These are phyloP conservation scores for Ranitomeya imitator DNA, from an alignment of 2,113 vertebrate species.

Conservation along the genomic window DNA sequence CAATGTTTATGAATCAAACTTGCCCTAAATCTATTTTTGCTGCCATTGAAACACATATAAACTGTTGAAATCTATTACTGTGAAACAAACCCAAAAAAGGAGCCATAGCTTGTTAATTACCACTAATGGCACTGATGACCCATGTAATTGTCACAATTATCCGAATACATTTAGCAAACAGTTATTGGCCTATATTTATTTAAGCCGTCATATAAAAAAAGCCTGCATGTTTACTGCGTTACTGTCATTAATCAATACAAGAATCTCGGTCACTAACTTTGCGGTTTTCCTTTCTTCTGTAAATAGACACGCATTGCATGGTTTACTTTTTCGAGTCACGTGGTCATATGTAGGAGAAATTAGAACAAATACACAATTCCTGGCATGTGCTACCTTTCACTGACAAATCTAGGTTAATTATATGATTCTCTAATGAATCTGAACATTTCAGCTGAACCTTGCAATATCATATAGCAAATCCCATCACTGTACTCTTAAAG, in stretches of 20 bases:
- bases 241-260: slow-evolving; percentile 31
- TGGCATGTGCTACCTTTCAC: not conserved
- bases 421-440: not conserved
- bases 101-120: not conserved
- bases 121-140: not conserved
- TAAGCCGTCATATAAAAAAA: slow-evolving; percentile 13
- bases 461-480: not conserved
- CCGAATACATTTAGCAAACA: not conserved
- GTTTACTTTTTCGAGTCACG: not conserved
- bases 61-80: slow-evolving; percentile 12
- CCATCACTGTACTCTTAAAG: no score
- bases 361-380: not conserved
- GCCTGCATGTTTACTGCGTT: not conserved
- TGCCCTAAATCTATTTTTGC: slow-evolving; percentile 52
- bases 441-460: not conserved
- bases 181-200: slow-evolving; percentile 47
- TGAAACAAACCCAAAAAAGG: not conserved
- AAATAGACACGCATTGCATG: slow-evolving; percentile 2
- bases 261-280: slow-evolving; percentile 37
- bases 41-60: not conserved
- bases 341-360: not conserved
- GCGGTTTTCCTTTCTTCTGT: not conserved
- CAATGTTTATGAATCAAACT: slow-evolving; percentile 3
- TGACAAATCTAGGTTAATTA: not conserved
- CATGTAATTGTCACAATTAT: slow-evolving; percentile 32